These are phyloP conservation scores for Pavo muticus DNA, from an alignment of 2,113 vertebrate species.

Conservation along the genomic window DNA sequence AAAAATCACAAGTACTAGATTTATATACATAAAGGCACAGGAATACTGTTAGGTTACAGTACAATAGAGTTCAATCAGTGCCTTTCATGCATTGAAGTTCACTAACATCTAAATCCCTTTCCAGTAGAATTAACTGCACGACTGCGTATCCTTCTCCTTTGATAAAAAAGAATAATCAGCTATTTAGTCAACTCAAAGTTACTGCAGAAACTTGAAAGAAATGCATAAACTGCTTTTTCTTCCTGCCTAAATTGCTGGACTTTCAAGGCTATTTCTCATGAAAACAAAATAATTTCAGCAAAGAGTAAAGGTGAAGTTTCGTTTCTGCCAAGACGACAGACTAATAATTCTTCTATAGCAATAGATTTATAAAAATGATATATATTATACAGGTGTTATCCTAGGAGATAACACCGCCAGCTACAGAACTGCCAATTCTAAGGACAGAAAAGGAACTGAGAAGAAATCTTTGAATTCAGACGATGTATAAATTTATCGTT, in stretches of 20 bases:
- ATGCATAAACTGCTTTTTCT: background rate
- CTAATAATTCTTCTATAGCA: background rate
- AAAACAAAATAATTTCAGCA: background rate
- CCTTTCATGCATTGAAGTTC: conserved; percentile 61
- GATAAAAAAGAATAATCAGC: background rate
- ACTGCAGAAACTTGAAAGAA: conserved; percentile 15
- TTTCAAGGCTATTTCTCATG: background rate
- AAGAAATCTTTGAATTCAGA: conserved; percentile 1
- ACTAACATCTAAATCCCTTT: conserved; percentile 41
- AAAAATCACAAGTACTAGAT: conserved; percentile 40
- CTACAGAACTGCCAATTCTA: background rate
- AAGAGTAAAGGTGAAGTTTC: background rate
- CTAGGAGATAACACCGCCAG: background rate
- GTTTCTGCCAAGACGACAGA: conserved; percentile 6
- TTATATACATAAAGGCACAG: conserved; percentile 73
- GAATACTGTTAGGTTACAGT: conserved; percentile 71
- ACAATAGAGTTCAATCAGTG: conserved; percentile 61
- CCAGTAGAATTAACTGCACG: background rate
- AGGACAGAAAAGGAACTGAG: background rate
- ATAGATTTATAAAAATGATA: background rate
- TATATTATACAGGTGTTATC: background rate
- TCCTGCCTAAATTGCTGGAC: background rate
- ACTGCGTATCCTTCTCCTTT: background rate
- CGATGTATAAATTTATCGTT: background rate
- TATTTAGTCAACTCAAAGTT: background rate